Conservation (phyloP, 2,797 vertebrate genomes). For the Mycteria americana region DNA sequence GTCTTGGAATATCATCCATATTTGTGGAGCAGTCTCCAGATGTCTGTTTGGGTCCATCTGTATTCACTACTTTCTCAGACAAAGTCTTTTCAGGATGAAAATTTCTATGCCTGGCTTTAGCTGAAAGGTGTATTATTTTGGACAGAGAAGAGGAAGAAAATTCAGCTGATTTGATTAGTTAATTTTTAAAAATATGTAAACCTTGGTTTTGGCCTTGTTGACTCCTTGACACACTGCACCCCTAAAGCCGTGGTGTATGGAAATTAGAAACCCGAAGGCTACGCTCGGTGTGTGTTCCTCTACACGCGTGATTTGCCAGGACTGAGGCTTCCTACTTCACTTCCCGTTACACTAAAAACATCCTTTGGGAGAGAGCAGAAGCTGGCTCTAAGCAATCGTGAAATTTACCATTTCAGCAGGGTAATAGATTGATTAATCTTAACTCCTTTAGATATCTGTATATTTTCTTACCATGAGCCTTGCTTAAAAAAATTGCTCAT, state of each 20-base stretch:
- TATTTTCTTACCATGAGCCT: background rate
- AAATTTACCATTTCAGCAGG: background rate
- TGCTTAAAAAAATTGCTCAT: background rate
- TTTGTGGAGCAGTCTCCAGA: background rate
- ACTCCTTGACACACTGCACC: background rate
- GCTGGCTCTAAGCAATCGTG: background rate
- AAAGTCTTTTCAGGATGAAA: background rate
- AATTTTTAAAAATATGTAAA: background rate
- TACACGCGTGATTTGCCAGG: background rate
- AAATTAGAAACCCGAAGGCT: background rate
- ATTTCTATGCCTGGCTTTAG: background rate
- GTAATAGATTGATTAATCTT: background rate
- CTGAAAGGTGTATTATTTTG: background rate
- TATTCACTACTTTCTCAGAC: background rate
- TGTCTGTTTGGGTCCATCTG: background rate
- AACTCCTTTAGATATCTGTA: background rate
- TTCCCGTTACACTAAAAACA: background rate
- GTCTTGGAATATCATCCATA: background rate
- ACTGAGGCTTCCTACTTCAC: background rate
- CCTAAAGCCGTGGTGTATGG: background rate
- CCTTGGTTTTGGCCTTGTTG: background rate
- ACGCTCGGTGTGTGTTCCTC: rapidly evolving
- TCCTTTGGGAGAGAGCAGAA: background rate
- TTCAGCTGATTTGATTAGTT: background rate
- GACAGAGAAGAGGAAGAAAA: background rate